Evolutionary conservation across 2,113 vertebrate species (phyloP), one percentile per base, ranked within the genome.

Genomic region (Ailurus styani): DNA sequence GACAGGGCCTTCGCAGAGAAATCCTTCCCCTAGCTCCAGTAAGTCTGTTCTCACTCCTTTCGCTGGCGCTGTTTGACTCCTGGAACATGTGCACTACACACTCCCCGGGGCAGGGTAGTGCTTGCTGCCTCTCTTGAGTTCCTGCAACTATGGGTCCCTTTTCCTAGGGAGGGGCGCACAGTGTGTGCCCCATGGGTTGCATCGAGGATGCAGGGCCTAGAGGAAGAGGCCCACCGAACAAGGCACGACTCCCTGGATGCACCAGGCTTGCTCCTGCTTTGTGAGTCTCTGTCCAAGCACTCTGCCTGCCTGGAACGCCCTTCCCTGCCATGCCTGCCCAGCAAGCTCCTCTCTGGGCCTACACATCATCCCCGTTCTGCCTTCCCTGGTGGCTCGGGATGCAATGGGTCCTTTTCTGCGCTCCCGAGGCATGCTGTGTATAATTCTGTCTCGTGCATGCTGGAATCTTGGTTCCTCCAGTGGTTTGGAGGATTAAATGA

Each of bases 401-500:
- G 20, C 3, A 7, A 45, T 0, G 0, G 87, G 70, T 86, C 77
- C 40, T 81, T 77, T 50, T 17, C 81, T 70, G 13, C 37, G 52
- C 72, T 54, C 34, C 89, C 7, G 10, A 6, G 1, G 88, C 50
- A 31, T 6, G 9, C 64, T 3, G 18, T 17, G 6, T 29, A 14
- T 14, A 45, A 52, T 50, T 84, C 90, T 77, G 62, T 47, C 87
- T 62, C 47, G 2, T 42, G 37, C 0, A 2, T 0, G 5, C 42
- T 42, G 55, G 90, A 64, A 81, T 62, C 55, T 64, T 21, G 42
- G 20, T 52, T 40, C 86, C 60, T 91, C 79, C 0, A 34, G 72
- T 60, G 78, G 47, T 62, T 66, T 18, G 55, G 66, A 93, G 54
- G 57, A 42, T 64, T 96, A 98, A 96, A 66, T 95, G 94, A 95